Percentiles rank a stretch among this genome's conserved stretches.
Conservation (phyloP, 2,113 vertebrate genomes). For the Labeo rohita region DNA sequence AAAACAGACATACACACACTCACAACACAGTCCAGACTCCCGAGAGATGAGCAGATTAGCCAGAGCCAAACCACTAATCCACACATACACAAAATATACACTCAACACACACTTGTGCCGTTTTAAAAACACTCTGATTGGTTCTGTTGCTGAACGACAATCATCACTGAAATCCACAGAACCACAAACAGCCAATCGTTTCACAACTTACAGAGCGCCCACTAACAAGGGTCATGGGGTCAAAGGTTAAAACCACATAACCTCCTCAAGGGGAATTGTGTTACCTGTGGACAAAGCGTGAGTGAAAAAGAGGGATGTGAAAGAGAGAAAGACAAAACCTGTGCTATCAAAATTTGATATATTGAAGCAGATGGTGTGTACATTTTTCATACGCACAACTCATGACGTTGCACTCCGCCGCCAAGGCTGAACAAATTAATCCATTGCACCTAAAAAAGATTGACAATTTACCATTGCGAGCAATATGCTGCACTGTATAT, state of each 20-base stretch:
- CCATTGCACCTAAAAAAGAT: background rate
- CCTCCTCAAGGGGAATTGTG: conserved; percentile 72
- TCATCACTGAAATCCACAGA: conserved; percentile 44
- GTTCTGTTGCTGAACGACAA: background rate
- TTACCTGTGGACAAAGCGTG: conserved; percentile 63
- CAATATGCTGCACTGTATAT: background rate
- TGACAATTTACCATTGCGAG: background rate
- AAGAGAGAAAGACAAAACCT: conserved; percentile 20
- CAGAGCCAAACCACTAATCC: conserved; percentile 68
- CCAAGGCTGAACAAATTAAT: conserved; percentile 12
- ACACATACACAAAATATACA: conserved; percentile 60
- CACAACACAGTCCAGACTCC: conserved; percentile 65
- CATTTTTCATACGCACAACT: background rate
- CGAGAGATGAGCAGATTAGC: conserved; percentile 71
- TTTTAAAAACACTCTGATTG: conserved; percentile 33
- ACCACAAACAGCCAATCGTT: conserved; percentile 68
- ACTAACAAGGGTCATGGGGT: conserved; percentile 70
- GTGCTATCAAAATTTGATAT: conserved; percentile 10
- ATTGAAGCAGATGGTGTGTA: conserved; percentile 5
- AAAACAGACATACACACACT: conserved; percentile 11
- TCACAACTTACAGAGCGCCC: conserved; percentile 61
- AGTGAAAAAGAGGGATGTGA: conserved; percentile 12
- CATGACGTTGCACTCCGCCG: background rate
- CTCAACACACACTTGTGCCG: conserved; percentile 34
- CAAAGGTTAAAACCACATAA: conserved; percentile 77